Evolutionary conservation across 2,797 vertebrate genomes (phyloP).

Genomic region (Diplodus puntazzo): DNA sequence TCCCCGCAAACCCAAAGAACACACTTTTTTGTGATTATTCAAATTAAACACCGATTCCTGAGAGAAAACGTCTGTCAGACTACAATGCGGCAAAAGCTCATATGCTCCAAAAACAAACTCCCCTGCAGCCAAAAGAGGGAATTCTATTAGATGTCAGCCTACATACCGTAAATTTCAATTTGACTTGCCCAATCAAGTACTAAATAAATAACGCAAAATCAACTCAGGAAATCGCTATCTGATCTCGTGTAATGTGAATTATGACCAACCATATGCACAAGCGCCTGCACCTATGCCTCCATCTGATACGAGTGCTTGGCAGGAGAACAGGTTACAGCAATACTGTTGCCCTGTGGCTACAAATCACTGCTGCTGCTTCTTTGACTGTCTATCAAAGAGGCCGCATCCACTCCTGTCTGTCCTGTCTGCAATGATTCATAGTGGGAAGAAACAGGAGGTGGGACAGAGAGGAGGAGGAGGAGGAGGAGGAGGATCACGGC

Average conservation of each 20-base stretch:
- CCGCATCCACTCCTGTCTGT: conserved; percentile 52
- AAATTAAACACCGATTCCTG: conserved; percentile 85
- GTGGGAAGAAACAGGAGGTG: conserved; percentile 32
- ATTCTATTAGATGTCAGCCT: conserved; percentile 74
- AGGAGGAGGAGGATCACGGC: conserved; percentile 21
- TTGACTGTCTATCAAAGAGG: conserved; percentile 73
- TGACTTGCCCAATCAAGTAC: conserved; percentile 48
- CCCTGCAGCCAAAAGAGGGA: conserved; percentile 69
- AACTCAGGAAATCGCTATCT: conserved; percentile 37
- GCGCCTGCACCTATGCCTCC: conserved; percentile 18
- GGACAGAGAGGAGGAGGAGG: conserved; percentile 24
- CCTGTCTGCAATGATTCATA: conserved; percentile 67
- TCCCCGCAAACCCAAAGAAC: conserved; percentile 80
- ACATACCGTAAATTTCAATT: conserved; percentile 62
- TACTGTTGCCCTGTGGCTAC: conserved; percentile 53
- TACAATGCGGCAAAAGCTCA: conserved; percentile 64
- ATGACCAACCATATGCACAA: conserved; percentile 30
- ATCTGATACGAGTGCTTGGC: conserved; percentile 54
- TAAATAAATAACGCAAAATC: conserved; percentile 45
- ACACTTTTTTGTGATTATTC: conserved; percentile 79
- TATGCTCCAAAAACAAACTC: conserved; percentile 76
- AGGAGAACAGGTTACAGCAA: conserved; percentile 71
- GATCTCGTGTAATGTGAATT: conserved; percentile 43
- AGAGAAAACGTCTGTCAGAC: conserved; percentile 74
- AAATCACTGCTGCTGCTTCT: conserved; percentile 70